Base-by-base conservation (phyloP, 2,888 invertebrate species). In the Brachypterus glaber region DNA sequence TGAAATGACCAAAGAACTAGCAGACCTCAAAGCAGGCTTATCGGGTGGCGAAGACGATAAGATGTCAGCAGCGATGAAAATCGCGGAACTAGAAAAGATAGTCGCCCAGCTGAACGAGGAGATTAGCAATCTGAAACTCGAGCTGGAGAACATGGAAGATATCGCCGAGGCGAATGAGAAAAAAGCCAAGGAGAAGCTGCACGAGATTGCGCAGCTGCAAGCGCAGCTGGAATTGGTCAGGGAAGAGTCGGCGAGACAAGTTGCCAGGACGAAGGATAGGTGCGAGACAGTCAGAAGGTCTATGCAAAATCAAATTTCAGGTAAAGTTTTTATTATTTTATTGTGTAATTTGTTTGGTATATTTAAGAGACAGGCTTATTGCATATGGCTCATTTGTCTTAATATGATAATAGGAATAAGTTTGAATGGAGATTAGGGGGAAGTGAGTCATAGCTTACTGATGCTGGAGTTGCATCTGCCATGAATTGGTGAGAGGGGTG, bases 191-290 rank as follows among this genome's bases (percentile, higher is more conserved):
- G 77, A 79, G 57, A 80, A 80, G 58, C 66, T 75, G 58, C 79
- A 81, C 48, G 81, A 82, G 56, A 74, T 78, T 39, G 73, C 74
- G 0, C 76, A 77, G 52, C 55, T 81, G 1, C 73, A 74, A 1
- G 73, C 76, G 0, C 78, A 79, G 57, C 60, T 82, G 32, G 80
- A 81, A 50, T 68, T 74, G 27, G 71, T 79, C 2, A 62, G 81
- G 1, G 80, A 82, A 49, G 81, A 82, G 54, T 77, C 79, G 0
- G 77, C 80, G 0, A 60, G 80, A 3, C 79, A 79, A 39, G 57
- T 81, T 15, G 70, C 76, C 2, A 68, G 79, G 9, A 74, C 77
- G 17, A 77, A 77, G 49, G 80, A 80, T 39, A 69, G 80, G 35
- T 75, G 76, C 7, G 81, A 81, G 39, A 76, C 75, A 1, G 69